Conservation (phyloP, 2,113 vertebrate species). For the Epinephelus fuscoguttatus region DNA sequence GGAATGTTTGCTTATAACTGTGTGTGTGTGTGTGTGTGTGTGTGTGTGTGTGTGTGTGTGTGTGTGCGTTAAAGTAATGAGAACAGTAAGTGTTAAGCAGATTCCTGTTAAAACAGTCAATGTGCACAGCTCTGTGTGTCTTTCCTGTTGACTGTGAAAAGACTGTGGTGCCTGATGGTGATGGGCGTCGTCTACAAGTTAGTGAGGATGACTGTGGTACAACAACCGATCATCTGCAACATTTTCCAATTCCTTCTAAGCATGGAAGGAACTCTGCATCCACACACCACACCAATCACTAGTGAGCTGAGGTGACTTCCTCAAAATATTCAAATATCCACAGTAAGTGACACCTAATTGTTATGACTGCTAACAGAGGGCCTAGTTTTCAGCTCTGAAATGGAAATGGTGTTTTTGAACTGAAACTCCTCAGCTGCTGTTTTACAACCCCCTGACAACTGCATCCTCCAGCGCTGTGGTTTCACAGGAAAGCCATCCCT, state of each 20-base stretch:
- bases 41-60: not conserved
- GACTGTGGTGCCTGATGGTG: not conserved
- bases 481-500: conserved; percentile 58
- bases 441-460: conserved; percentile 62
- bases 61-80: conserved; percentile 48
- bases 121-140: conserved; percentile 45
- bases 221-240: not conserved
- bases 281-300: not conserved
- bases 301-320: not conserved
- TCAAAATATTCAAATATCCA: not conserved
- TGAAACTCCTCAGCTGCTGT: conserved; percentile 56
- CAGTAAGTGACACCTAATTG: not conserved
- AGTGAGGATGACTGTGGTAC: not conserved
- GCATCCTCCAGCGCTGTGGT: conserved; percentile 34
- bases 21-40: no score
- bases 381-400: conserved; percentile 16
- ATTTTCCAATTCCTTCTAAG: not conserved
- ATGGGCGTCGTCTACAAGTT: not conserved
- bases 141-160: conserved; percentile 75
- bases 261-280: not conserved
- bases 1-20: not conserved
- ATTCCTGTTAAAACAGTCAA: conserved; percentile 47
- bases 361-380: not conserved
- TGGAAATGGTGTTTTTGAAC: conserved; percentile 38
- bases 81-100: conserved; percentile 37